These are phyloP conservation scores for Oreochromis mossambicus DNA, from an alignment of 2,797 vertebrate genomes.

Conservation along the genomic window DNA sequence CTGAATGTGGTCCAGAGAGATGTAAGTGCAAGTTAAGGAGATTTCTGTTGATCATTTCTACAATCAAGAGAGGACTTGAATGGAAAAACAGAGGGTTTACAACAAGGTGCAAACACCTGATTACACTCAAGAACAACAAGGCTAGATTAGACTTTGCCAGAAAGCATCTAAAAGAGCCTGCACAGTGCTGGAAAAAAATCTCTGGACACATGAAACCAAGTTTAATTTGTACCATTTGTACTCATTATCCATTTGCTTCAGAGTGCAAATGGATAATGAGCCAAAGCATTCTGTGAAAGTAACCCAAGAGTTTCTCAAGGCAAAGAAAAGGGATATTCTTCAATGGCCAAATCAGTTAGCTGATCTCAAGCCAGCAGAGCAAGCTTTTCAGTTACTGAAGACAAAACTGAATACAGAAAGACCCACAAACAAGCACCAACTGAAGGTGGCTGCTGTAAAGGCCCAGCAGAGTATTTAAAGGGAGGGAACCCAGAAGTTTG, in stretches of 20 bases:
- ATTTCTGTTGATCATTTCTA: not conserved
- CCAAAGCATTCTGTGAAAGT: not conserved
- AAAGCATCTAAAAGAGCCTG: not conserved
- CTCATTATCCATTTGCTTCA: not conserved
- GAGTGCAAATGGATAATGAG: not conserved
- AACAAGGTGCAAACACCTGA: not conserved
- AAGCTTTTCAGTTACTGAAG: not conserved
- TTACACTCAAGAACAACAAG: not conserved
- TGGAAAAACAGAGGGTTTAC: not conserved
- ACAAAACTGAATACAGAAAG: not conserved
- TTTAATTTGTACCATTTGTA: not conserved
- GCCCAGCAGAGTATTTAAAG: not conserved
- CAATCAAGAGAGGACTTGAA: not conserved
- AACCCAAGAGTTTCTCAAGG: not conserved
- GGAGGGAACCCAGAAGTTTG: not conserved
- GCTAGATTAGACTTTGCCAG: not conserved
- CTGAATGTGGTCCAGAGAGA: not conserved
- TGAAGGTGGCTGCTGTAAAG: not conserved
- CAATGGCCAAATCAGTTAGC: not conserved
- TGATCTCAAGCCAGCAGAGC: not conserved
- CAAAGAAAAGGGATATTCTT: not conserved
- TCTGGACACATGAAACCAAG: not conserved
- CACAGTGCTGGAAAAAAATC: not conserved
- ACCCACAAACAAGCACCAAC: not conserved
- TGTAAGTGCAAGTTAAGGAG: not conserved